Evolutionary conservation across 2,888 invertebrate species (phyloP), one percentile per base, ranked within the genome.

Genomic region (Azorinus chamasolen): DNA sequence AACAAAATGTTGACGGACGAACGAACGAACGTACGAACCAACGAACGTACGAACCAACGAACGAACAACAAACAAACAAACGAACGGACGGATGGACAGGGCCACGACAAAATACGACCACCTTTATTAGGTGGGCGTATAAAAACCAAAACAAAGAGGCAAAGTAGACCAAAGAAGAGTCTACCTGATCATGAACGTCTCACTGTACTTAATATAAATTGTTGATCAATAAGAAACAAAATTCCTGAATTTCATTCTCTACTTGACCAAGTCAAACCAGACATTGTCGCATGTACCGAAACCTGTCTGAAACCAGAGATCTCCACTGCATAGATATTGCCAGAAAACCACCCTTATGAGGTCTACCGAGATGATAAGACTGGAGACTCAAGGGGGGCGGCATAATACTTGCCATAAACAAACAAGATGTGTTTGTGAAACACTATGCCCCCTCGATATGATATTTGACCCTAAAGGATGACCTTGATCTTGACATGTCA

Each of bases 221-320:
- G 68, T 25, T 24, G 59, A 27, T 65, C 61, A 12, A 27, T 72
- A 1, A 65, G 37, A 27, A 59, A 65, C 16, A 72, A 72, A 58
- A 32, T 63, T 16, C 63, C 64, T n/a, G 57, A 71, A 1, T 46
- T 64, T 2, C 58, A 71, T 24, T 51, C 51, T 25, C 41, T 71
- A 1, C 51, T 64, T 10, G 20, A 57, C 39, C 57, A 62, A 27
- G 37, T 27, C 8, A 65, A 66, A 46, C 65, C 73, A 22, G 48
- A 66, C 32, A 55, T 73, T 5, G 51, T 73, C 6, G 48, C 25
- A 14, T 45, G 53, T 16, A 66, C 61, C 20, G 59, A 73, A 45
- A 51, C 65, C 12, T 73, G 73, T 65, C 39, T 73, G 12, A 66
- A 50, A 37, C 57, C 48, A 25, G 73, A 73, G 3, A 41, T 66